A percentile compares a stretch with the other conserved stretches of the same genome.
Conservation (phyloP, 2,113 vertebrate species). For the Mohoua ochrocephala region DNA sequence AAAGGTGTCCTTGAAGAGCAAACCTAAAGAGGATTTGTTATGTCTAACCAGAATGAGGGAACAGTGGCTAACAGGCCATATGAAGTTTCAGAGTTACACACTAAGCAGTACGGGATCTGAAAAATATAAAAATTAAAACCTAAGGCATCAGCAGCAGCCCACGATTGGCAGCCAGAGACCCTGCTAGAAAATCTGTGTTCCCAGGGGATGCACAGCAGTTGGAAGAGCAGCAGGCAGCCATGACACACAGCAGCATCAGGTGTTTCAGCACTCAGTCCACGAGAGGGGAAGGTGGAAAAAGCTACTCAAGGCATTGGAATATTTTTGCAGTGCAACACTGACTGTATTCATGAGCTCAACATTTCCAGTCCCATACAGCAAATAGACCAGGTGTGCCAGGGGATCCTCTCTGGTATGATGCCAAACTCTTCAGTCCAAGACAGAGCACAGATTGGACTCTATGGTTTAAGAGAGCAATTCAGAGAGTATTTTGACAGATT, state of each 20-base stretch:
- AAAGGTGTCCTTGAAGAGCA: too few relatives aligned
- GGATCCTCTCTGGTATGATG: not conserved
- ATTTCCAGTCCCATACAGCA: not conserved
- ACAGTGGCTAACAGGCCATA: too few relatives aligned
- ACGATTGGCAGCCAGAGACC: fast-evolving
- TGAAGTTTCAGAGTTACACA: too few relatives aligned
- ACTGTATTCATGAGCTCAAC: not conserved
- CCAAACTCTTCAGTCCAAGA: not conserved
- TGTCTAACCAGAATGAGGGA: too few relatives aligned
- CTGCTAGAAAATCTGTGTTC: not conserved
- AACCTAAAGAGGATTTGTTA: too few relatives aligned
- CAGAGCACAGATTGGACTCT: not conserved
- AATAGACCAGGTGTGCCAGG: not conserved
- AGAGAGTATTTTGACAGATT: not conserved
- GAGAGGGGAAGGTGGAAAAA: not conserved
- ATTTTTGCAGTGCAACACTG: not conserved
- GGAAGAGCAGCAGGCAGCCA: not conserved
- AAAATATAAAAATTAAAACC: too few relatives aligned
- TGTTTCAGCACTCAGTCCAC: not conserved
- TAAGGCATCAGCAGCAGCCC: not conserved
- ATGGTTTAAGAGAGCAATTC: not conserved
- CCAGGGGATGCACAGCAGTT: not conserved
- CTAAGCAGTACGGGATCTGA: too few relatives aligned
- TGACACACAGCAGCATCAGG: not conserved
- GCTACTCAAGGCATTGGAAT: not conserved